Evolutionary conservation across 2,888 invertebrate species (phyloP).

Genomic region (Lochmaea crataegi): DNA sequence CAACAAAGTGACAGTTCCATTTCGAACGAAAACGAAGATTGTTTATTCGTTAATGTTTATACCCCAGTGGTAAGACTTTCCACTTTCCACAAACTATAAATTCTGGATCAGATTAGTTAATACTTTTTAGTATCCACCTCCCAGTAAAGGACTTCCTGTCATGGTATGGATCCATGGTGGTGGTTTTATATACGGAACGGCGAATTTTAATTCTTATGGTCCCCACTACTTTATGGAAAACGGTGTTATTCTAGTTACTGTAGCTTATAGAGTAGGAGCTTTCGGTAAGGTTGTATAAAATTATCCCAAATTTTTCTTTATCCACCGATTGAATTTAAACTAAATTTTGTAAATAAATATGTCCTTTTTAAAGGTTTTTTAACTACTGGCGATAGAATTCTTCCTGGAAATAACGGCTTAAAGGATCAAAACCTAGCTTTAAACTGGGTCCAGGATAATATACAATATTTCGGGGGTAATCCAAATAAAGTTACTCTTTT

Average conservation of each 20-base stretch:
- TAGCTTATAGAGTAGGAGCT: constrained; percentile 52
- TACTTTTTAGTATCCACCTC: constrained; percentile 33
- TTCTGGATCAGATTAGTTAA: background rate
- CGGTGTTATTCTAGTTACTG: constrained; percentile 52
- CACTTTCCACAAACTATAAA: too few relatives aligned
- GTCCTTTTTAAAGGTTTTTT: constrained; percentile 46
- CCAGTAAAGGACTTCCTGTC: constrained; percentile 55
- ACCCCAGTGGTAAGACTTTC: constrained; percentile 38
- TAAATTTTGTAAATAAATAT: too few relatives aligned
- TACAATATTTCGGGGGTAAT: constrained; percentile 52
- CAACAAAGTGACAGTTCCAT: constrained; percentile 30
- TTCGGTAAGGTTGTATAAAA: constrained; percentile 39
- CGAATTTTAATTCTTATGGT: constrained; percentile 51
- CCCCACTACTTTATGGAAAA: constrained; percentile 59
- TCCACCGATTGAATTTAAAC: background rate
- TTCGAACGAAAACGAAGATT: constrained; percentile 49
- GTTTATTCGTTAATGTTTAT: constrained; percentile 50
- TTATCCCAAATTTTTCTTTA: too few relatives aligned
- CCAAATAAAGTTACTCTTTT: constrained; percentile 49
- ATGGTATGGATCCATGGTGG: constrained; percentile 63
- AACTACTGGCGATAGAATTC: constrained; percentile 47
- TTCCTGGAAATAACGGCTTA: constrained; percentile 52
- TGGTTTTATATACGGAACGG: constrained; percentile 59
- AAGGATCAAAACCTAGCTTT: constrained; percentile 52
- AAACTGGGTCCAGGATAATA: constrained; percentile 51